A percentile compares a stretch with the other conserved stretches of the same genome.
Evolutionary conservation across 2,113 vertebrate genomes (phyloP).

Genomic region (Taurulus bubalis): DNA sequence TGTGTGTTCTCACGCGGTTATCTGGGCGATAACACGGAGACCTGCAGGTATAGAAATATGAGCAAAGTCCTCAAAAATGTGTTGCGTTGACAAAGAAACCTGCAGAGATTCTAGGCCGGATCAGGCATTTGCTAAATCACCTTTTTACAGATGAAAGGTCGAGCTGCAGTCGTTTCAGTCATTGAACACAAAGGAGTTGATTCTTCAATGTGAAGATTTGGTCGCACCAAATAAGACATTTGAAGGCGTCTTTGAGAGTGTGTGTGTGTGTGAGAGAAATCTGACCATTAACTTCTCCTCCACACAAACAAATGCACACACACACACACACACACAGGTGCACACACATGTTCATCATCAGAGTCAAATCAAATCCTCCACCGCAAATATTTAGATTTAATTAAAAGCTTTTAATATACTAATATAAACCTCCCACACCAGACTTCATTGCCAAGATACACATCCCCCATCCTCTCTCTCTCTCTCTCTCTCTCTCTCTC

Average conservation of each 20-base stretch:
- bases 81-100: rapidly evolving
- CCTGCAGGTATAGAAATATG: background rate
- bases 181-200: too few species aligned
- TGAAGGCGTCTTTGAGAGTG: background rate
- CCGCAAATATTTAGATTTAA: conserved; percentile 67
- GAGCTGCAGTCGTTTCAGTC: background rate
- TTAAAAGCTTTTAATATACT: conserved; percentile 51
- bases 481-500: background rate
- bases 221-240: too few species aligned
- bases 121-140: too few species aligned
- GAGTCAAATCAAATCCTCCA: conserved; percentile 49
- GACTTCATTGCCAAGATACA: conserved; percentile 70
- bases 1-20: background rate
- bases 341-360: conserved; percentile 21
- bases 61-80: conserved; percentile 1
- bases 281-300: background rate
- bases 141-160: background rate
- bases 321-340: background rate
- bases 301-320: background rate
- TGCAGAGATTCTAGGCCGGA: too few species aligned
- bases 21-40: background rate
- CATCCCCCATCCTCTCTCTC: background rate
- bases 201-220: too few species aligned
- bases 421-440: conserved; percentile 56
- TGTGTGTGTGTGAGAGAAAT: background rate